phyloP scores from a whole-genome alignment of 1,140 invertebrate species.

The Hydropsyche tenuis region DNA sequence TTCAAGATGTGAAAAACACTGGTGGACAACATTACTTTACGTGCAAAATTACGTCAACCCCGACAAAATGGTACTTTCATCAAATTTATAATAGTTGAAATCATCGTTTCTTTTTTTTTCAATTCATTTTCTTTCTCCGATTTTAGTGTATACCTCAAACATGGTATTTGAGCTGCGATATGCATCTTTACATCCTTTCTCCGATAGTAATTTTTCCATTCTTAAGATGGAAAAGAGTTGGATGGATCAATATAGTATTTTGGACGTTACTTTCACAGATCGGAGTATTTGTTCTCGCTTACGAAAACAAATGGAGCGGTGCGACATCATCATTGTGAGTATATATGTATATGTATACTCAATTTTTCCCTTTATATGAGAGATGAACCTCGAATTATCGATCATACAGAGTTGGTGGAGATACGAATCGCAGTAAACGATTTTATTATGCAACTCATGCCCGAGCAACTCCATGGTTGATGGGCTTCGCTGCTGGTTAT shows the following conservation, averaged over 20 bases:
- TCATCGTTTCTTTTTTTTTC: not conserved
- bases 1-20: conserved; percentile 59
- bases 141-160: conserved; percentile 63
- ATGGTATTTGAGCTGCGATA: conserved; percentile 62
- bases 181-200: conserved; percentile 59
- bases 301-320: conserved; percentile 36
- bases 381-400: not conserved
- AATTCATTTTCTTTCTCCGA: too few relatives aligned
- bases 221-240: conserved; percentile 18
- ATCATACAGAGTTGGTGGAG: not conserved
- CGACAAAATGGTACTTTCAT: conserved; percentile 54
- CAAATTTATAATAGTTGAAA: not conserved
- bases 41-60: conserved; percentile 63
- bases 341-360: too few relatives aligned
- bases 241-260: not conserved
- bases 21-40: conserved; percentile 64
- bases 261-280: conserved; percentile 39
- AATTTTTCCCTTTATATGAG: too few relatives aligned
- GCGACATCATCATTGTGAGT: not conserved
- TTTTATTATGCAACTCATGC: conserved; percentile 55
- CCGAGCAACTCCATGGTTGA: conserved; percentile 63
- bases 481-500: conserved; percentile 66
- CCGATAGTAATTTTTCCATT: conserved; percentile 55
- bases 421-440: not conserved
- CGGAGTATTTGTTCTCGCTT: conserved; percentile 31